A percentile compares a stretch with the other conserved stretches of the same genome.
These are phyloP conservation scores for Ianthella basta DNA, from an alignment of 37 sponge, comb jelly and placozoan genomes.

Conservation along the genomic window DNA sequence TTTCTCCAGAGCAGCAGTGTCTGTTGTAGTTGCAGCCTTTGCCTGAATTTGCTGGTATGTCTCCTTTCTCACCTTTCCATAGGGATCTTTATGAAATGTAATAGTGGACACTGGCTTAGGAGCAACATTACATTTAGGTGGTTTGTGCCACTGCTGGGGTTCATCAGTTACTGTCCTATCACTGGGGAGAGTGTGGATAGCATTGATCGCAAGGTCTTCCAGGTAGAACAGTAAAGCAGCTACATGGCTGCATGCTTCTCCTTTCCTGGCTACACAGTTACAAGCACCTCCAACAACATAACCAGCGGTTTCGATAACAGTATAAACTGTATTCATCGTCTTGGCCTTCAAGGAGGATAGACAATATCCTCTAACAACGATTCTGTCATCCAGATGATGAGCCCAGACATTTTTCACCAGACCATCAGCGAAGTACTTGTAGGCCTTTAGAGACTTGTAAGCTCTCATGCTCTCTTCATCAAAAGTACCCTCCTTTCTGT, in stretches of 20 bases:
- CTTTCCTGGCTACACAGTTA: too few species aligned
- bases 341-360: not conserved
- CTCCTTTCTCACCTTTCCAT: not conserved
- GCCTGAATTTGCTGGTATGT: not conserved
- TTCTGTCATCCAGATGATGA: not conserved
- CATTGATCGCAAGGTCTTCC: too few species aligned
- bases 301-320: not conserved
- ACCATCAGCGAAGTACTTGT: conserved; percentile 25
- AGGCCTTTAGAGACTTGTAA: conserved; percentile 14
- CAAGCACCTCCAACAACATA: not conserved
- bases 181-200: too few species aligned
- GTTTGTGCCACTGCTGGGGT: too few species aligned
- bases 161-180: too few species aligned
- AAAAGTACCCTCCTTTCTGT: not conserved
- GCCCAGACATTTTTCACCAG: not conserved
- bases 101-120: conserved; percentile 19
- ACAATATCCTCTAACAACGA: conserved; percentile 16
- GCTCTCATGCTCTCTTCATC: not conserved
- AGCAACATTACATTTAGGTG: too few species aligned
- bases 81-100: not conserved
- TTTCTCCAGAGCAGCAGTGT: not conserved
- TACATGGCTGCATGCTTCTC: too few species aligned
- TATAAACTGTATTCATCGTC: not conserved
- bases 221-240: too few species aligned
- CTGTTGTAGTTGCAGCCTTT: not conserved